phyloP scores from a whole-genome alignment of 2,888 invertebrate species.

The Rhogogaster chlorosoma region DNA sequence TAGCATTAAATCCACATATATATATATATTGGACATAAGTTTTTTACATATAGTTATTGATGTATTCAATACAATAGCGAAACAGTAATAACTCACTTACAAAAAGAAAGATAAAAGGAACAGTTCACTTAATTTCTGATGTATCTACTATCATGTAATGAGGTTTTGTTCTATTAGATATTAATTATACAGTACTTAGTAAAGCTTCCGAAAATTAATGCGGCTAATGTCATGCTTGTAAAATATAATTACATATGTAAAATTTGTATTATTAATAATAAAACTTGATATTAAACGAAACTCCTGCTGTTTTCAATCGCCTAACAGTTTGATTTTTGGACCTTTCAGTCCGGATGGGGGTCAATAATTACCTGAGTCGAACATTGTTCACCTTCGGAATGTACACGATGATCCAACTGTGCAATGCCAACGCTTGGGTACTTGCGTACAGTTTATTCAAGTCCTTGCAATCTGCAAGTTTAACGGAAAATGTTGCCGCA shows the following conservation, averaged over 20 bases:
- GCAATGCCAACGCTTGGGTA: conserved; percentile 64
- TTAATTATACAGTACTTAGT: conserved; percentile 10
- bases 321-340: conserved; percentile 54
- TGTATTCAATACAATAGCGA: not conserved
- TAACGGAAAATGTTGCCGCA: conserved; percentile 58
- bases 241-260: conserved; percentile 4
- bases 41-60: conserved; percentile 8
- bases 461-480: conserved; percentile 57
- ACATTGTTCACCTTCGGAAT: conserved; percentile 63
- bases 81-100: not conserved
- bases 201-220: not conserved
- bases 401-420: conserved; percentile 63
- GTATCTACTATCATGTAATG: not conserved
- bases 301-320: conserved; percentile 16
- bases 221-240: not conserved
- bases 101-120: not conserved
- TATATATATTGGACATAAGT: not conserved
- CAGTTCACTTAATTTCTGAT: not conserved
- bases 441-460: conserved; percentile 66
- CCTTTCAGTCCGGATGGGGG: conserved; percentile 66
- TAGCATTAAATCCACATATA: not conserved
- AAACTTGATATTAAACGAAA: conserved; percentile 30
- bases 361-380: conserved; percentile 54
- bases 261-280: conserved; percentile 39
- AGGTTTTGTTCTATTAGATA: conserved; percentile 4